A percentile compares a stretch with the other conserved stretches of the same genome.
phyloP scores from a whole-genome alignment of 2,797 vertebrate genomes.

The Smutsia gigantea region DNA sequence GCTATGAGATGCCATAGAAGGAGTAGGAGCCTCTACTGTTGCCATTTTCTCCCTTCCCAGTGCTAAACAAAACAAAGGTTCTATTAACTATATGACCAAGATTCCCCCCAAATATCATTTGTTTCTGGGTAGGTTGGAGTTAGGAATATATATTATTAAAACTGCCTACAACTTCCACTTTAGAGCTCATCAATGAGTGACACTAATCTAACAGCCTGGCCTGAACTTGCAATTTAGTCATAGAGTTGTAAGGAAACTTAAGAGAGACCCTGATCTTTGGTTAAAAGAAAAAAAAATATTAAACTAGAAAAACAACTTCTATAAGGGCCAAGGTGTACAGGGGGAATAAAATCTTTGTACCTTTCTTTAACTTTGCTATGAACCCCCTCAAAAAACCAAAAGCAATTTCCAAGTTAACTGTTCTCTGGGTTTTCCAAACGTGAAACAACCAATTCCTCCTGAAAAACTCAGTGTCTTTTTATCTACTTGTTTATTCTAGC shows the following conservation, averaged over 20 bases:
- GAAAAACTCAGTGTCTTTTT: background rate
- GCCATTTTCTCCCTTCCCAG: background rate
- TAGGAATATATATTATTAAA: background rate
- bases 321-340: background rate
- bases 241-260: background rate
- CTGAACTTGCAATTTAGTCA: background rate
- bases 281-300: background rate
- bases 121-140: background rate
- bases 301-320: background rate
- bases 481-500: background rate
- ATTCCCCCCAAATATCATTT: background rate
- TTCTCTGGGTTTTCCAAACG: background rate
- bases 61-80: background rate
- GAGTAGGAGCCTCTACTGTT: background rate
- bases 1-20: no score
- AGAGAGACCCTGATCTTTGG: background rate
- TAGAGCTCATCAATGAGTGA: background rate
- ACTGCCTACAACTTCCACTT: background rate
- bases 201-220: background rate
- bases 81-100: background rate
- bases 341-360: background rate
- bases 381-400: background rate
- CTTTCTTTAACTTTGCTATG: background rate
- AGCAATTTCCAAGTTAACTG: background rate
- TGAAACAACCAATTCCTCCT: background rate